Evolutionary conservation across 2,888 invertebrate genomes (phyloP).

Genomic region (Leuctra nigra): DNA sequence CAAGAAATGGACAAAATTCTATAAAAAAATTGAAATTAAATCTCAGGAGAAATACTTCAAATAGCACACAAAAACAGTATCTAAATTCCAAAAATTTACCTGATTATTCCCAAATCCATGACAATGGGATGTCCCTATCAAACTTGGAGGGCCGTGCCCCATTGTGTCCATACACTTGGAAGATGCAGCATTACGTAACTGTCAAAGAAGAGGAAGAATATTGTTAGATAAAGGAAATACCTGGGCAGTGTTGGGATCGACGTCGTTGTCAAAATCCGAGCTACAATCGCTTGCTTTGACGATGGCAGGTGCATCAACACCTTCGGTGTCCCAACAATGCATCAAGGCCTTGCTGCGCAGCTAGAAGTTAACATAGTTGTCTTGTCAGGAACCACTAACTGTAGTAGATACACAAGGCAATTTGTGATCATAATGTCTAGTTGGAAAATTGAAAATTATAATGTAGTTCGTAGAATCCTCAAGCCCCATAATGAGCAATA

Average conservation of each 20-base stretch:
- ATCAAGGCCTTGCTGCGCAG: conserved; percentile 25
- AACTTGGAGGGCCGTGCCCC: conserved; percentile 85
- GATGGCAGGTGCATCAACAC: conserved; percentile 28
- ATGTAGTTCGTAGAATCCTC: no score
- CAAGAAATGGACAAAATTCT: no score
- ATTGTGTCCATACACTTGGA: conserved; percentile 86
- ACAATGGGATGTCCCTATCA: conserved; percentile 85
- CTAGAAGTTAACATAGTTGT: no score
- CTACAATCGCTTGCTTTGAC: conserved; percentile 27
- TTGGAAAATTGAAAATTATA: no score
- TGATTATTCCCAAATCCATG: conserved; percentile 94
- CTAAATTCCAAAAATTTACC: conserved; percentile 40
- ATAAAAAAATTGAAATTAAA: no score
- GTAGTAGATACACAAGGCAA: no score
- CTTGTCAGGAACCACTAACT: no score
- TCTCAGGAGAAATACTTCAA: no score
- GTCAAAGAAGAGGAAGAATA: conserved; percentile 27
- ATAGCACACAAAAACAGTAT: no score
- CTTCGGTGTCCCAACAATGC: conserved; percentile 29
- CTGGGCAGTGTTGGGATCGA: not conserved
- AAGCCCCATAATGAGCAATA: no score
- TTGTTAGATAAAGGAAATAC: not conserved
- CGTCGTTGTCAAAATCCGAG: not conserved
- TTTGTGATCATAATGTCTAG: no score
- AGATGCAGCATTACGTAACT: conserved; percentile 71